A percentile compares a stretch with the other conserved stretches of the same genome.
These are phyloP conservation scores for Dicranocentrus wangi DNA, from an alignment of 2,888 invertebrate genomes.

Conservation along the genomic window DNA sequence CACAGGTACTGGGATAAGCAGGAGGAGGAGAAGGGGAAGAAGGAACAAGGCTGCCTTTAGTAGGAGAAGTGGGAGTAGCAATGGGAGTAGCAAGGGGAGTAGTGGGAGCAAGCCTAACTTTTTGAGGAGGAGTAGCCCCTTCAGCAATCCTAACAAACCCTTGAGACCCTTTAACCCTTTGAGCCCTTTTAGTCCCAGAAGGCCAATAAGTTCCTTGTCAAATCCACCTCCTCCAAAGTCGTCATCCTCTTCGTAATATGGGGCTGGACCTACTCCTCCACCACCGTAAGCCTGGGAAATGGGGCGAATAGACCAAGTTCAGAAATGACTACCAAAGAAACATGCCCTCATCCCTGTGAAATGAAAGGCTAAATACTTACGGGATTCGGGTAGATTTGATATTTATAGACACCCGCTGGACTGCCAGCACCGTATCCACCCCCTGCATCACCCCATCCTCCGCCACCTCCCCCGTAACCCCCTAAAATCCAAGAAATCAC, in stretches of 20 bases:
- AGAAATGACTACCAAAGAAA: too few species aligned
- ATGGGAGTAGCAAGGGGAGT: slow-evolving; percentile 47
- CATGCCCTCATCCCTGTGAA: too few species aligned
- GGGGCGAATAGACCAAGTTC: background rate
- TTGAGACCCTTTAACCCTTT: slow-evolving; percentile 66
- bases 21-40: slow-evolving; percentile 54
- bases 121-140: slow-evolving; percentile 58
- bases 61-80: slow-evolving; percentile 55
- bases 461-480: slow-evolving; percentile 11
- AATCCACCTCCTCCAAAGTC: slow-evolving; percentile 49
- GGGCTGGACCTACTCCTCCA: slow-evolving; percentile 22
- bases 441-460: slow-evolving; percentile 36
- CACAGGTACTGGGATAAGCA: slow-evolving; percentile 66
- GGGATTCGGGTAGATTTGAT: slow-evolving; percentile 60
- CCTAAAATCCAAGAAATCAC: background rate
- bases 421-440: slow-evolving; percentile 42
- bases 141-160: slow-evolving; percentile 54
- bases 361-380: too few species aligned
- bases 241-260: slow-evolving; percentile 60
- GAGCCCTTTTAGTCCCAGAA: slow-evolving; percentile 64
- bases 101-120: slow-evolving; percentile 55
- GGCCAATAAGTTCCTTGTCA: slow-evolving; percentile 65
- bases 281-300: slow-evolving; percentile 26
- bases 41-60: slow-evolving; percentile 50
- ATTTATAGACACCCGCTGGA: slow-evolving; percentile 51